A percentile compares a stretch with the other conserved stretches of the same genome.
Conservation (phyloP, 2,113 vertebrate genomes). For the Onychorhynchus coronatus region DNA sequence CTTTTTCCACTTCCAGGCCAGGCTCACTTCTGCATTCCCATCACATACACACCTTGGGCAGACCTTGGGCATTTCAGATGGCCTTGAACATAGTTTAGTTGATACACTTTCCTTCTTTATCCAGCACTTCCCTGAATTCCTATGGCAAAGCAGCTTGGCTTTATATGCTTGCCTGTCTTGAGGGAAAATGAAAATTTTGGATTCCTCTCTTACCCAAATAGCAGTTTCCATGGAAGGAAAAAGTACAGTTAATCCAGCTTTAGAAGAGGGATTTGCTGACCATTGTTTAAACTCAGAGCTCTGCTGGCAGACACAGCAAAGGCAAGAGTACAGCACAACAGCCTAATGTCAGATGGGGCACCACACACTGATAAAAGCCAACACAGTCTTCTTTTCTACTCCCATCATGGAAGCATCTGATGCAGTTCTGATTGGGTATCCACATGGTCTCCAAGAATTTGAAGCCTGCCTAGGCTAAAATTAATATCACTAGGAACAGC, state of each 20-base stretch:
- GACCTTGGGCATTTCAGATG: not conserved
- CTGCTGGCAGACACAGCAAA: slow-evolving; percentile 34
- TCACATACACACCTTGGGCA: not conserved
- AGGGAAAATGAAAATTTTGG: slow-evolving; percentile 21
- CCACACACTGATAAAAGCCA: not conserved
- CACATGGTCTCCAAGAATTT: not conserved
- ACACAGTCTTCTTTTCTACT: not conserved
- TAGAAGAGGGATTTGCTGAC: slow-evolving; percentile 63
- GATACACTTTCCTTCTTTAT: not conserved
- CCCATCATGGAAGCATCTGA: not conserved
- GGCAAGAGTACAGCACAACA: slow-evolving; percentile 26
- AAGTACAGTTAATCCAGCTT: slow-evolving; percentile 68
- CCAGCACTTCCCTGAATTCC: not conserved
- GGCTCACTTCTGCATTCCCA: not conserved
- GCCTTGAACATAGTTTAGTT: not conserved
- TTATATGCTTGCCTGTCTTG: slow-evolving; percentile 22
- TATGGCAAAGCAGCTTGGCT: not conserved
- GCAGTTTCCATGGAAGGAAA: slow-evolving; percentile 48
- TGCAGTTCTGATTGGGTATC: not conserved
- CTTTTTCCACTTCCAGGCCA: not conserved
- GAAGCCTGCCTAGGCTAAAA: not conserved
- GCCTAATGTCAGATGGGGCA: slow-evolving; percentile 38
- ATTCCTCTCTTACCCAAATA: slow-evolving; percentile 47
- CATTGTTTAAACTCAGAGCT: slow-evolving; percentile 53
- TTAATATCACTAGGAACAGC: not conserved